Conservation (phyloP, 2,888 invertebrate genomes). For the Mylabris sibirica region DNA sequence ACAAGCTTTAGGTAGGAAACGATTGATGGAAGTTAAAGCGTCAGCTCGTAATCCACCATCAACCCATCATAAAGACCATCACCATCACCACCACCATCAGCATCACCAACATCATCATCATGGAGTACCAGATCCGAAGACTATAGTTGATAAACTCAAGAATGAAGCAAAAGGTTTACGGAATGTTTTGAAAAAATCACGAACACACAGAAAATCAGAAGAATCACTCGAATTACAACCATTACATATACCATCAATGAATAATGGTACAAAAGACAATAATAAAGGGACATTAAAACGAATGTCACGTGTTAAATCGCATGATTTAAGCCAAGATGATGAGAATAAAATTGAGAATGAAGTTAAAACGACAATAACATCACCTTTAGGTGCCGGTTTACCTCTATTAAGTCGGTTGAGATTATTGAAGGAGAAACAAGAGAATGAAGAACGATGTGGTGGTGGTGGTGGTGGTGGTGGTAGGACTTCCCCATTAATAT, state of each 20-base stretch:
- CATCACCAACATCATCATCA: slow-evolving; percentile 36
- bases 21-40: slow-evolving; percentile 81
- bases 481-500: slow-evolving; percentile 65
- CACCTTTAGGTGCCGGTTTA: slow-evolving; percentile 84
- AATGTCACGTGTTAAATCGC: slow-evolving; percentile 79
- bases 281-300: slow-evolving; percentile 71
- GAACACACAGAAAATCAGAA: slow-evolving; percentile 65
- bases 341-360: slow-evolving; percentile 47
- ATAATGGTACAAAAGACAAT: slow-evolving; percentile 37
- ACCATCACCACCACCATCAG: slow-evolving; percentile 44
- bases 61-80: slow-evolving; percentile 43
- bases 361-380: slow-evolving; percentile 59
- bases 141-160: slow-evolving; percentile 83
- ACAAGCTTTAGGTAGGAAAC: slow-evolving; percentile 86
- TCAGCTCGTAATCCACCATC: slow-evolving; percentile 56
- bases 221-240: slow-evolving; percentile 76
- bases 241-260: slow-evolving; percentile 60
- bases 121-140: slow-evolving; percentile 64
- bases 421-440: slow-evolving; percentile 84
- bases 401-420: slow-evolving; percentile 79
- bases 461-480: slow-evolving; percentile 43
- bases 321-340: slow-evolving; percentile 68
- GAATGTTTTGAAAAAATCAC: slow-evolving; percentile 68
- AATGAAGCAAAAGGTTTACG: slow-evolving; percentile 80
- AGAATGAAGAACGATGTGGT: slow-evolving; percentile 64